Conservation (phyloP, 2,797 vertebrate genomes). For the Dermochelys coriacea region DNA sequence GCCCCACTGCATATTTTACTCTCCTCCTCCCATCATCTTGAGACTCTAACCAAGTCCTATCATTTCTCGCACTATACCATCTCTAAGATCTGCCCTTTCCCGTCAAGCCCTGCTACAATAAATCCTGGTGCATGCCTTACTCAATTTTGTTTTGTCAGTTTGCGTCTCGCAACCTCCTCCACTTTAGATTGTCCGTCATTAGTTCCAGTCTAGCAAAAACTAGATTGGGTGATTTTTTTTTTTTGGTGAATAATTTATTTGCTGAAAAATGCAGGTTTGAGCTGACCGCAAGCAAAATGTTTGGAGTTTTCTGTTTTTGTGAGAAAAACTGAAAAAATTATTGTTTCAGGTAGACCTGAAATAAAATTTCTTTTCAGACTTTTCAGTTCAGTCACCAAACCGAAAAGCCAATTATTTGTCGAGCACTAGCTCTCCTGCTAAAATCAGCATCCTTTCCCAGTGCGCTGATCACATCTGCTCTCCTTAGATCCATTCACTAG, state of each 20-base stretch:
- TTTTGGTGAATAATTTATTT: no score
- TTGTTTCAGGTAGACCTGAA: background rate
- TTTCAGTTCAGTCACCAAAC: background rate
- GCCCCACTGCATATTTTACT: no score
- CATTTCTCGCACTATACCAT: background rate
- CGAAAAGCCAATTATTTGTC: background rate
- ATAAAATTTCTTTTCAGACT: background rate
- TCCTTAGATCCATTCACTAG: background rate
- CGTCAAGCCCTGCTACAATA: background rate
- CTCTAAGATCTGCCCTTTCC: background rate
- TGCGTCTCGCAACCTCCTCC: background rate
- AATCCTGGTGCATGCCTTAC: background rate
- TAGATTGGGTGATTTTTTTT: no score
- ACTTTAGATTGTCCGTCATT: no score
- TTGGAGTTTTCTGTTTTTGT: no score
- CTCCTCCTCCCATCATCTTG: no score
- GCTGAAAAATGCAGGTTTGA: no score
- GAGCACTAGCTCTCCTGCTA: background rate
- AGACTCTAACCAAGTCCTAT: no score
- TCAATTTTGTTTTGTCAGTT: background rate
- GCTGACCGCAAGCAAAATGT: no score
- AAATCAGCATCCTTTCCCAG: background rate
- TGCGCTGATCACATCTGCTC: background rate
- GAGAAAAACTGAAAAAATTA: background rate
- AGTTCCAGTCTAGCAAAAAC: no score